Base-by-base conservation (phyloP, 2,888 invertebrate genomes). In the Clusia tigrina region DNA sequence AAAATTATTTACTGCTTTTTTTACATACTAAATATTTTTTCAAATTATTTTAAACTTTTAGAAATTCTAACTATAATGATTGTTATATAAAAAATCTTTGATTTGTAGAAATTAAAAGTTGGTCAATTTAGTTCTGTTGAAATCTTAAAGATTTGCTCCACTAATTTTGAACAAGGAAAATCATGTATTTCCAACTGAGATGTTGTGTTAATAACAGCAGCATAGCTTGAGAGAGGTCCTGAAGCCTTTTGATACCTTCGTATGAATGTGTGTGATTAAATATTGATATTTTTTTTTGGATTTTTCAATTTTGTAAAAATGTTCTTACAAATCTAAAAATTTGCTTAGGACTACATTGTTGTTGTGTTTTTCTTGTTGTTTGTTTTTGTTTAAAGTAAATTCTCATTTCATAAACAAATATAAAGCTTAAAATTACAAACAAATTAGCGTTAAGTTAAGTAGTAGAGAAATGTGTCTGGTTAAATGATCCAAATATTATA, bases 211-310 rank as follows among this genome's bases (percentile, higher is more conserved):
- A n/a, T n/a, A n/a, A n/a, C n/a, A n/a, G n/a, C n/a, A n/a, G n/a
- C 55, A 67, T 67, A 60, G 54, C 42, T 67, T 64, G 62, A 67
- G 66, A 59, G 63, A 64, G 64, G 53, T 64, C 46, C 53, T 20
- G 37, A 46, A 60, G 64, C 42, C 22, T 58, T 15, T n/a, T 1
- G 24, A 1, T 22, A 22, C 25, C 51, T 51, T 25, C 12, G 23
- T 58, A 25, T 59, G 1, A n/a, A 15, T 26, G 20, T 24, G 12
- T 22, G 24, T 42, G 12, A n/a, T n/a, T n/a, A n/a, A 54, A 37
- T 24, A 57, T 12, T 32, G 20, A 22, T 22, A 26, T 26, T 32
- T 32, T 32, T 17, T 26, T 53, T 42, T 53, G 26, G 5, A 32
- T 54, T 54, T 12, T 23, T 10, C 12, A 42, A 15, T 42, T 42